Base-by-base conservation (phyloP, 2,888 invertebrate species). In the Aplocera efformata region DNA sequence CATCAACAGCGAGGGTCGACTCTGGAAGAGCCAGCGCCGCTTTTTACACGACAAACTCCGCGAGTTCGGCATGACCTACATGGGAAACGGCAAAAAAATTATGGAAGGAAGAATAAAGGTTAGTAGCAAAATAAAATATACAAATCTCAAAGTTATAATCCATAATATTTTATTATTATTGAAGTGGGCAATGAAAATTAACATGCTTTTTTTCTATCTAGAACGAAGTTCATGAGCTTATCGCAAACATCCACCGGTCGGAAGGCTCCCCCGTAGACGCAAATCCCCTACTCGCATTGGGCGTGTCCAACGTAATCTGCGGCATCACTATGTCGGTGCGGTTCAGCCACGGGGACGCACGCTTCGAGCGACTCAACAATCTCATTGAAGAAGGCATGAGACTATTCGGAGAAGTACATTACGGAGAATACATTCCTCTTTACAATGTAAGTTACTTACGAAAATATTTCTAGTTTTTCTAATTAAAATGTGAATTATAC, bases 321-420 rank as follows among this genome's bases (percentile, higher is more conserved):
- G 94, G 94, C 50, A 92, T 97, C 58, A 91, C 96, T 64, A 97
- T 97, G 97, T 94, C 95, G 21, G 93, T 95, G 3, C 90, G 96
- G 26, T 97, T 96, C 78, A 91, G 92, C 40, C 91, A 93, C 54
- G 93, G 94, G 34, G 96, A 96, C 70, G 81, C 84, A 3, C 90
- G 93, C 35, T 97, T 97, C 79, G 89, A 90, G 34, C 90, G 95
- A 39, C 94, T 96, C 63, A 96, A 95, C 90, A 86, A 90, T 52
- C 89, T 96, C n/a, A 96, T 97, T 62, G 96, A 96, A 65, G 97
- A 97, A 80, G 97, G 97, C 20, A 97, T 97, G 91, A 90, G 92
- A 40, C 89, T 97, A 0, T 96, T 97, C 66, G 95, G 96, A 6
- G 92, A 94, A 62, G 91, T 96, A 27, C 93, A 93, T 56, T 92